Conservation (phyloP, 2,113 vertebrate species). For the Empidonax traillii region DNA sequence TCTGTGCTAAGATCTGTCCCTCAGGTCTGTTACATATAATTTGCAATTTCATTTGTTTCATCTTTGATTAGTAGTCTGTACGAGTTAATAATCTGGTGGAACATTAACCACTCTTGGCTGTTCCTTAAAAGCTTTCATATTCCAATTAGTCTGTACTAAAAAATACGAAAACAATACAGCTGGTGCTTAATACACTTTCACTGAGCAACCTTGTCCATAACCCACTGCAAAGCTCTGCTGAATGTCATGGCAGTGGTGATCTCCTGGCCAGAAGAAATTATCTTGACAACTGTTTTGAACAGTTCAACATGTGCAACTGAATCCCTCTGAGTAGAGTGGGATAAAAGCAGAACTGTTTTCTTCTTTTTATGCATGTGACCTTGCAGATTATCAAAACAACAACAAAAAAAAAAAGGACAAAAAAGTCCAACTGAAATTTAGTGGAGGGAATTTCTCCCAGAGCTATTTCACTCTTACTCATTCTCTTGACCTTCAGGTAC, state of each 20-base stretch:
- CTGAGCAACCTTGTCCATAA: neutral
- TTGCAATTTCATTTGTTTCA: conserved; percentile 35
- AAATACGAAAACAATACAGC: neutral
- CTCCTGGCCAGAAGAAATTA: neutral
- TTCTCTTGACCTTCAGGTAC: neutral
- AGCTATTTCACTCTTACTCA: neutral
- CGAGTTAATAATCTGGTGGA: conserved; percentile 26
- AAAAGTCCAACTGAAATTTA: neutral
- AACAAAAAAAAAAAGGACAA: neutral
- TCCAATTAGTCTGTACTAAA: neutral
- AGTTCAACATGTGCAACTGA: neutral
- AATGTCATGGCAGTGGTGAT: neutral
- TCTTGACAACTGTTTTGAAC: neutral
- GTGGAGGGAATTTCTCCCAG: neutral
- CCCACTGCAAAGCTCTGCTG: neutral
- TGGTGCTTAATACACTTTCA: neutral
- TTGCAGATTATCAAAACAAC: neutral
- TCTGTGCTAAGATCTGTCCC: conserved; percentile 3
- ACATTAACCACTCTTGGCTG: neutral
- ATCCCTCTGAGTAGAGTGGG: neutral
- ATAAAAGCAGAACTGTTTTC: neutral
- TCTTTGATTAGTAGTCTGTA: conserved; percentile 17
- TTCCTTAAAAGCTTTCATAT: conserved; percentile 15
- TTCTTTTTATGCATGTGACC: neutral
- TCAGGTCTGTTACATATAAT: conserved; percentile 33